Percentiles rank a stretch among this genome's conserved stretches.
These are phyloP conservation scores for Pseudococcus longispinus DNA, from an alignment of 2,888 invertebrate genomes.

Conservation along the genomic window DNA sequence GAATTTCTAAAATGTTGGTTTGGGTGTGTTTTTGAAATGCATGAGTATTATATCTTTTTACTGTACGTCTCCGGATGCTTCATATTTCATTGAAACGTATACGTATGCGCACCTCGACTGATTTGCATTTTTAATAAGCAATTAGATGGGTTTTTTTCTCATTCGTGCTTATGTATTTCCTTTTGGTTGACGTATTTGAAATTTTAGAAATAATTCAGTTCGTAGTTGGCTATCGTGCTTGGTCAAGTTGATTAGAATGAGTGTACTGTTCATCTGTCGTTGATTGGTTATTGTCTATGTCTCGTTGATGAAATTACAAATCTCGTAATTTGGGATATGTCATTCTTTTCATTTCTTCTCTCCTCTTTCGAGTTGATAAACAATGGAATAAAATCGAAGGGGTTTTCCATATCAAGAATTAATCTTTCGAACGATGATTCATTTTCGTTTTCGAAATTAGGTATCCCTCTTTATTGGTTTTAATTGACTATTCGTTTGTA, in stretches of 20 bases:
- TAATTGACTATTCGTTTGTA: neutral
- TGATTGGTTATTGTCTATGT: neutral
- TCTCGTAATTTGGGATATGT: no score
- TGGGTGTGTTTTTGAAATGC: neutral
- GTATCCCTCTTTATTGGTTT: no score
- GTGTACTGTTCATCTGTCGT: neutral
- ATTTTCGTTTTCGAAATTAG: no score
- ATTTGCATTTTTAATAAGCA: constrained; percentile 5
- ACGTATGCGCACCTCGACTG: neutral
- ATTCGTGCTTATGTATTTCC: neutral
- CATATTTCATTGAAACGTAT: neutral
- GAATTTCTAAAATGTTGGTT: neutral
- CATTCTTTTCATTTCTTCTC: neutral
- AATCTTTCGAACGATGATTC: neutral
- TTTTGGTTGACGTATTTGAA: neutral
- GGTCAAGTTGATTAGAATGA: neutral
- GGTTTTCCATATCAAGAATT: no score
- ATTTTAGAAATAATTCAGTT: neutral
- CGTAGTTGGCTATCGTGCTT: neutral
- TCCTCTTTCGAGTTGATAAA: no score
- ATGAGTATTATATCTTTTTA: neutral
- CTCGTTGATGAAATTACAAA: neutral
- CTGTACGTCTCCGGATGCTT: neutral
- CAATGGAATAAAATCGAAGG: no score
- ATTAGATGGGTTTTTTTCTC: neutral